Percentiles rank a stretch among this genome's conserved stretches.
These are phyloP conservation scores for Pantherophis guttatus DNA, from an alignment of 2,113 vertebrate species.

Conservation along the genomic window DNA sequence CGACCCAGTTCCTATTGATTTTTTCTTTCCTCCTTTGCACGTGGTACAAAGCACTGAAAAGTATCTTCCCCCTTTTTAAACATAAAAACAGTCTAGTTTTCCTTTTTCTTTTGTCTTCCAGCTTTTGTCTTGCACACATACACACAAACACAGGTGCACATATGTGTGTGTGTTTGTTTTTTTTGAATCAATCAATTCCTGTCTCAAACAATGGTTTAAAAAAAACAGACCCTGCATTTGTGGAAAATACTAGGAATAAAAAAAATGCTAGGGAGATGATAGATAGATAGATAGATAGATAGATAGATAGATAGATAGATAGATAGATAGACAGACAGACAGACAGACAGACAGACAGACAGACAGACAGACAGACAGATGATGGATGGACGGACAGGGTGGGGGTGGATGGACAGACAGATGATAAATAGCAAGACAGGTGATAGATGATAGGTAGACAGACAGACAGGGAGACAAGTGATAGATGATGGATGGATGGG, in stretches of 20 bases:
- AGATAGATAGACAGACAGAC: no score
- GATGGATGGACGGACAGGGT: no score
- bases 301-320: no score
- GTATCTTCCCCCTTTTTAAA: not conserved
- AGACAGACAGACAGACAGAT: no score
- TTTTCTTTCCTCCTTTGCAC: not conserved
- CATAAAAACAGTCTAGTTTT: not conserved
- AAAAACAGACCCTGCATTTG: not conserved
- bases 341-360: no score
- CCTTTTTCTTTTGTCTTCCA: not conserved
- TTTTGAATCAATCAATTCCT: not conserved
- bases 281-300: no score
- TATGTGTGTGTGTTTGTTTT: not conserved
- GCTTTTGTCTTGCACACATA: not conserved
- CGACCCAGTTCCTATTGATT: not conserved
- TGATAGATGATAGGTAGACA: no score
- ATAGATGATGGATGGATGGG: no score
- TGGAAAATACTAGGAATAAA: not conserved
- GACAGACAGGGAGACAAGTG: no score
- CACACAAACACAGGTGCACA: accelerated
- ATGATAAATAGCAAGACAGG: no score
- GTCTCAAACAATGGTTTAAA: not conserved
- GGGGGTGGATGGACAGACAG: no score
- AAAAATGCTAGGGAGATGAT: not conserved
- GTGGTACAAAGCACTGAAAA: not conserved